Base-by-base conservation (phyloP, 2,797 vertebrate species). In the Rhadinocentrus ornatus region DNA sequence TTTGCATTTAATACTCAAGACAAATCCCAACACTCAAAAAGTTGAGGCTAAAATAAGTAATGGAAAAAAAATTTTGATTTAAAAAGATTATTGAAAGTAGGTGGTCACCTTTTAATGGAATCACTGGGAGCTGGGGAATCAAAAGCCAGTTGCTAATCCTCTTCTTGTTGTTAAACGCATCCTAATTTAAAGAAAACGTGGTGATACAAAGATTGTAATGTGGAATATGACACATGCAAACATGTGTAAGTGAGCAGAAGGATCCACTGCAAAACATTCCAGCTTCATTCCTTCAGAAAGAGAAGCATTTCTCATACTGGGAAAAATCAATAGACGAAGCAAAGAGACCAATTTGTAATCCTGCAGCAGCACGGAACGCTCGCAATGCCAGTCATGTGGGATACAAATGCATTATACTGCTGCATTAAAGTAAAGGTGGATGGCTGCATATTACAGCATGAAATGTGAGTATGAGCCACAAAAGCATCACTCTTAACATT, bases 391-490 rank as follows among this genome's bases (percentile, higher is more conserved):
- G 29, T 74, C 68, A 59, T 52, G 20, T 6, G 4, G 31, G 37
- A 63, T 39, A 66, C 57, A 48, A 53, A 79, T 66, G 26, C 41
- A 55, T 58, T 58, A 41, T 6, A 0, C 62, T 27, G 62, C 16
- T 66, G 46, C 31, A 22, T 60, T 67, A 62, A 54, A 24, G 50
- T 2, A 26, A 62, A 10, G n/a, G 6, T 55, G 68, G 62, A 66
- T 60, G 53, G 26, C 62, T 52, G 53, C 16, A 34, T 64, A 41
- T 39, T 56, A 53, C 65, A 67, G 53, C 41, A 7, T 62, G 74
- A 80, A 73, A 73, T 65, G 24, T 34, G n/a, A 39, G 50, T 62
- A 74, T 66, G 64, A 72, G 67, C 66, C 72, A 71, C 69, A 69
- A 44, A 74, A 55, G 29, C 53, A 27, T 71, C 48, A n/a, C 37